Base-by-base conservation (phyloP, 1,140 invertebrate species). In the Drosophila tani region DNA sequence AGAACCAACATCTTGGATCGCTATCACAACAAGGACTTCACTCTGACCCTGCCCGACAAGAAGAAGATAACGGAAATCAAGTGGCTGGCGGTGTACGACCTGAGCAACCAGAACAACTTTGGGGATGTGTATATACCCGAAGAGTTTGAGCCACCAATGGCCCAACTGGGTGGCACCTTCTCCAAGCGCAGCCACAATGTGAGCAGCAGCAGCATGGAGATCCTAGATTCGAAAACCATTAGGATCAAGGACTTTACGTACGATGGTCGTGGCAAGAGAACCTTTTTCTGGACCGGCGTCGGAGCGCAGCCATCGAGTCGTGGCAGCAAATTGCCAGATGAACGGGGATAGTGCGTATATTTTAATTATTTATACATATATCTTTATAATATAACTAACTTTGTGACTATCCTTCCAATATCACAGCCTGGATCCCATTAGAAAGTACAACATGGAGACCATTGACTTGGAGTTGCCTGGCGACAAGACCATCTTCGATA, bases 341-440 rank as follows among this genome's bases (percentile, higher is more conserved):
- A 99, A 94, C 95, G 96, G 79, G 97, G 97, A 95, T 98, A 98
- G 97, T 98, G 93, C n/a, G n/a, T n/a, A n/a, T n/a, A n/a, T n/a
- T n/a, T n/a, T n/a, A n/a, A n/a, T n/a, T n/a, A n/a, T n/a, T n/a
- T n/a, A n/a, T n/a, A n/a, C n/a, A n/a, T n/a, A n/a, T n/a, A n/a
- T 0, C n/a, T 12, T 3, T 11, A 11, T 0, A 9, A 27, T 0
- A n/a, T 9, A 55, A 15, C 43, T 45, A 45, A 29, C 27, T 49
- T 32, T 8, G 29, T 9, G 1, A 8, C 12, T 12, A 27, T 15
- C 17, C 17, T 19, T 21, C 43, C 6, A 5, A 15, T 47, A 8
- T 57, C 64, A 5, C 78, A 97, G 96, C 90, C 92, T 97, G 62
- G 95, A 96, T 91, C 94, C 96, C 14, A 92, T 98, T 29, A 93